phyloP scores from a whole-genome alignment of 2,888 invertebrate genomes.

The Coleophora deauratella region DNA sequence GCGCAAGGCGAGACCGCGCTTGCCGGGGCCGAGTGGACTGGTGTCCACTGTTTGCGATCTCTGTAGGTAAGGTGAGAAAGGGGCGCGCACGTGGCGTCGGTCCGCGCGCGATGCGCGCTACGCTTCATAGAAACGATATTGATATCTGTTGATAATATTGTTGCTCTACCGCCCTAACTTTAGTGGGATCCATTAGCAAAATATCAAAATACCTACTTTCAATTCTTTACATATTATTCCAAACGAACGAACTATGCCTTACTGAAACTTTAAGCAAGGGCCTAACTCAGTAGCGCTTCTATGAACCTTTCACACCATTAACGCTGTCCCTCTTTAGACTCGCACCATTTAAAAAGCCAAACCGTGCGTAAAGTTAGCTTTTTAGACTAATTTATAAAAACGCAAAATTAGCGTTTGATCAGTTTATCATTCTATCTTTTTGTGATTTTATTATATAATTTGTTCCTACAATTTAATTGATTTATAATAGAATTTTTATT shows the following conservation, averaged over 20 bases:
- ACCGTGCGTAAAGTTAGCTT: conserved; percentile 64
- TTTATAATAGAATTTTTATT: conserved; percentile 45
- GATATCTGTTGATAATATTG: no score
- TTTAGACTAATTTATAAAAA: conserved; percentile 51
- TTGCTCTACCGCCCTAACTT: background rate
- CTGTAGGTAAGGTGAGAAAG: conserved; percentile 53
- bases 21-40: conserved; percentile 49
- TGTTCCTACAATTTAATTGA: conserved; percentile 68
- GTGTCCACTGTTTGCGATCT: conserved; percentile 64
- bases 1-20: conserved; percentile 32
- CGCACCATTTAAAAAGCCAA: conserved; percentile 68
- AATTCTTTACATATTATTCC: background rate
- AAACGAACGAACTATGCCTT: background rate
- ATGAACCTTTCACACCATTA: conserved; percentile 40
- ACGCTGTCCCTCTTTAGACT: conserved; percentile 56
- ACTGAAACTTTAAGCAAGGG: background rate
- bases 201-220: background rate
- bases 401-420: conserved; percentile 62
- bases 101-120: conserved; percentile 35
- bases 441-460: conserved; percentile 64
- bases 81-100: conserved; percentile 38
- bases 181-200: no score
- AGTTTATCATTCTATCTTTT: conserved; percentile 58
- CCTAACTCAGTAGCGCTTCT: conserved; percentile 27
- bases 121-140: conserved; percentile 25